Conservation (phyloP, 2,797 vertebrate genomes). For the Xenentodon cancila region DNA sequence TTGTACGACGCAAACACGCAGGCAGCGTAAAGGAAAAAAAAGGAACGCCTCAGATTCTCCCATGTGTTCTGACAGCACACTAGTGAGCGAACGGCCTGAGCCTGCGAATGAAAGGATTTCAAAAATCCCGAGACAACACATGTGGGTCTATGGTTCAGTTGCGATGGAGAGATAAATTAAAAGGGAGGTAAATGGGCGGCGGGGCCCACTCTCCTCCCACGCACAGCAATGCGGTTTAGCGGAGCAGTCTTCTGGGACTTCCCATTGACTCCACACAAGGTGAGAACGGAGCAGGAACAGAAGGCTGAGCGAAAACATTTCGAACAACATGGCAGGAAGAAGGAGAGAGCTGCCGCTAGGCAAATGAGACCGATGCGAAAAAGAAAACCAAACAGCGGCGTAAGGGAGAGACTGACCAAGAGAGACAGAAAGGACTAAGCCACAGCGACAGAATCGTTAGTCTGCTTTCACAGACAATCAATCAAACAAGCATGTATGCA, state of each 20-base stretch:
- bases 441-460: conserved; percentile 48
- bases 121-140: conserved; percentile 45
- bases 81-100: not conserved
- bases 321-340: conserved; percentile 51
- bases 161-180: conserved; percentile 59
- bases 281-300: conserved; percentile 66
- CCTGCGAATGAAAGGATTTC: conserved; percentile 8
- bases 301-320: conserved; percentile 60
- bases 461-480: conserved; percentile 51
- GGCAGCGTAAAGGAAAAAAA: conserved; percentile 1
- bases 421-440: conserved; percentile 33
- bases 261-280: conserved; percentile 75
- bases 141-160: conserved; percentile 50
- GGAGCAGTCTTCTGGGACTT: conserved; percentile 69
- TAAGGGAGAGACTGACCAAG: conserved; percentile 27
- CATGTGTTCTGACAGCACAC: conserved; percentile 13
- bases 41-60: conserved; percentile 17
- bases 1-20: conserved; percentile 11
- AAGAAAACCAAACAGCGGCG: conserved; percentile 11
- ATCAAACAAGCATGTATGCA: conserved; percentile 39
- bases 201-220: conserved; percentile 66
- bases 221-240: conserved; percentile 68
- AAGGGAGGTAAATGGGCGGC: conserved; percentile 58
- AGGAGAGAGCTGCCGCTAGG: conserved; percentile 29
- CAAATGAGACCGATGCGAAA: conserved; percentile 3